Percentiles rank a stretch among this genome's conserved stretches.
These are phyloP conservation scores for Cephus pygmeus DNA, from an alignment of 2,888 invertebrate genomes.

Conservation along the genomic window DNA sequence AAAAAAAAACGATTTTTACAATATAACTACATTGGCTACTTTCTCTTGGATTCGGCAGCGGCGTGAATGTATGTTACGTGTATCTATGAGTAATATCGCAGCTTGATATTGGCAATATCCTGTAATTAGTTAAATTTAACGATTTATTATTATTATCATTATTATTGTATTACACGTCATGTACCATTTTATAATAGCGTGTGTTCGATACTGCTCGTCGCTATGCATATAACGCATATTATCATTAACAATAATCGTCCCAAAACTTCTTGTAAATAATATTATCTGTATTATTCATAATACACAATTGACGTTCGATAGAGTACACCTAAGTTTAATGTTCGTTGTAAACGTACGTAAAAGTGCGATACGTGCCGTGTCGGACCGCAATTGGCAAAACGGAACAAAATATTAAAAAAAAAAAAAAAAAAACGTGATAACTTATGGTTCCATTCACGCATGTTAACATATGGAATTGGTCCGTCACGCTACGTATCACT, in stretches of 20 bases:
- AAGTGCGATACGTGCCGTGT: too few species aligned
- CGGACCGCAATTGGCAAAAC: too few species aligned
- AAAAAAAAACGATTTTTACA: too few species aligned
- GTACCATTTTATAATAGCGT: too few species aligned
- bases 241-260: too few species aligned
- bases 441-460: too few species aligned
- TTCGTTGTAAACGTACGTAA: too few species aligned
- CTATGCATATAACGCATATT: too few species aligned
- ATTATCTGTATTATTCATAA: slow-evolving; percentile 29
- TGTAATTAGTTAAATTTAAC: slow-evolving; percentile 45
- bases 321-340: too few species aligned
- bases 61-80: background rate
- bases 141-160: slow-evolving; percentile 27
- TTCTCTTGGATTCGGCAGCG: background rate
- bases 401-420: too few species aligned
- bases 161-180: slow-evolving; percentile 19
- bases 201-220: too few species aligned
- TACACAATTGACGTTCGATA: slow-evolving; percentile 10
- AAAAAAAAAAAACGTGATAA: too few species aligned
- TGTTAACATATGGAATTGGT: background rate
- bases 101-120: slow-evolving; percentile 25
- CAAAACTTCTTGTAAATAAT: slow-evolving; percentile 42
- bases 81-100: slow-evolving; percentile 15
- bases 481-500: background rate
- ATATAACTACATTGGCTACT: background rate